Evolutionary conservation across 2,888 invertebrate species (phyloP).

Genomic region (Molorchus minor): DNA sequence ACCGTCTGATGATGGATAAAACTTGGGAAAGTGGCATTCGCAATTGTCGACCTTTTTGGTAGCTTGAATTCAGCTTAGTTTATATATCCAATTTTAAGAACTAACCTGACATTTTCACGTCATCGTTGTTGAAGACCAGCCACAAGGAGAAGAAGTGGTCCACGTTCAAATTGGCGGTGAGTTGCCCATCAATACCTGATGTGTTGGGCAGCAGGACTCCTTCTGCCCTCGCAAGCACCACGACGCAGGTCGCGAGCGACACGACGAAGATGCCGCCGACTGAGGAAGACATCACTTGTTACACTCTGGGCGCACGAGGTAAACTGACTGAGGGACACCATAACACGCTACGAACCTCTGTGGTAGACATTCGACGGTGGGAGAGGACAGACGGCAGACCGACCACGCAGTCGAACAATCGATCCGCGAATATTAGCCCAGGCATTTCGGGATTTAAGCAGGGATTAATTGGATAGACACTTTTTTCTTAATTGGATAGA

Average conservation of each 20-base stretch:
- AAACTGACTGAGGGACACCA: conserved; percentile 43
- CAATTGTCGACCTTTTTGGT: too few species aligned
- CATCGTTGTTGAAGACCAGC: conserved; percentile 66
- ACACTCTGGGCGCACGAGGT: conserved; percentile 36
- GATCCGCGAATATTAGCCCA: conserved; percentile 34
- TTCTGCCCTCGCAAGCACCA: conserved; percentile 21
- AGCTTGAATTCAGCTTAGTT: too few species aligned
- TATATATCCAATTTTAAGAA: too few species aligned
- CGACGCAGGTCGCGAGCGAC: conserved; percentile 36
- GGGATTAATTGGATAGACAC: too few species aligned
- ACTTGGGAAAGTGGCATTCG: background rate
- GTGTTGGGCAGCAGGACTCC: conserved; percentile 61
- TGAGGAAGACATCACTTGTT: conserved; percentile 39
- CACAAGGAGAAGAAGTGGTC: conserved; percentile 66
- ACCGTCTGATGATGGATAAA: background rate
- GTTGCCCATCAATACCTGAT: conserved; percentile 64
- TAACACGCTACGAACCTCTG: conserved; percentile 36
- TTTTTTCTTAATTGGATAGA: too few species aligned
- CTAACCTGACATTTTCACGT: conserved; percentile 62
- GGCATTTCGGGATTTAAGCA: too few species aligned
- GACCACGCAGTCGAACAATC: conserved; percentile 43
- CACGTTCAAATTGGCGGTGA: conserved; percentile 63
- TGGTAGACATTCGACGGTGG: conserved; percentile 30
- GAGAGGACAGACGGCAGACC: conserved; percentile 31
- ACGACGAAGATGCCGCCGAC: conserved; percentile 35